These are phyloP conservation scores for Seriola rivoliana DNA, from an alignment of 2,113 vertebrate species.

Conservation along the genomic window DNA sequence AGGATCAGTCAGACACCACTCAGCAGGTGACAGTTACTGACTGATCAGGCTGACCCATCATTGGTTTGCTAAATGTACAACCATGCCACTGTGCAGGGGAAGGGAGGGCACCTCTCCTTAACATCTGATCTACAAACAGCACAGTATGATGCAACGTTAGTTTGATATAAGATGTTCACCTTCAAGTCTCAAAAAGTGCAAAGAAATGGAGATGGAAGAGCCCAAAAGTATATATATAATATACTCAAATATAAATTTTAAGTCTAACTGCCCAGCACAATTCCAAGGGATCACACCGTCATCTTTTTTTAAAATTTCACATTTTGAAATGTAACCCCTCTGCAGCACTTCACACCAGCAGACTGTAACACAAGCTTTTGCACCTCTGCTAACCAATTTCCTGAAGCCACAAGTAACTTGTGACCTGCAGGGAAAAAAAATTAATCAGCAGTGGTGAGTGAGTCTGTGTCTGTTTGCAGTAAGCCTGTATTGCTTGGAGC, in stretches of 20 bases:
- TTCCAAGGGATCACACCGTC: too few relatives aligned
- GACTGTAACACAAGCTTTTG: constrained; percentile 4
- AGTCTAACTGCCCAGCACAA: too few relatives aligned
- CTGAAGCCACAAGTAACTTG: too few relatives aligned
- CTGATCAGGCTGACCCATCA: constrained; percentile 9
- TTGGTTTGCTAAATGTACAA: not conserved
- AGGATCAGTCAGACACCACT: not conserved
- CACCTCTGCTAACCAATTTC: not conserved
- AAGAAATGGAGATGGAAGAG: too few relatives aligned
- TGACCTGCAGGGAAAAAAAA: not conserved
- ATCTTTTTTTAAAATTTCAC: too few relatives aligned
- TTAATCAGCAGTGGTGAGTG: too few relatives aligned
- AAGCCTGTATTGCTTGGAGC: not conserved
- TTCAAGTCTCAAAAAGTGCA: too few relatives aligned
- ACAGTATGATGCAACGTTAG: not conserved
- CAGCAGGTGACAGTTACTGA: not conserved
- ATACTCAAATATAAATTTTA: too few relatives aligned
- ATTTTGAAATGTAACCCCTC: too few relatives aligned
- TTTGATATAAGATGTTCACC: too few relatives aligned
- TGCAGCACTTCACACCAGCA: too few relatives aligned
- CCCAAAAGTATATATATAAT: too few relatives aligned
- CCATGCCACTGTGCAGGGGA: not conserved
- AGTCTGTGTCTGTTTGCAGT: not conserved
- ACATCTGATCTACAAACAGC: not conserved
- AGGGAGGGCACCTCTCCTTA: not conserved